Base-by-base conservation (phyloP, 1,140 invertebrate genomes). In the Diplogasteroides magnus region DNA sequence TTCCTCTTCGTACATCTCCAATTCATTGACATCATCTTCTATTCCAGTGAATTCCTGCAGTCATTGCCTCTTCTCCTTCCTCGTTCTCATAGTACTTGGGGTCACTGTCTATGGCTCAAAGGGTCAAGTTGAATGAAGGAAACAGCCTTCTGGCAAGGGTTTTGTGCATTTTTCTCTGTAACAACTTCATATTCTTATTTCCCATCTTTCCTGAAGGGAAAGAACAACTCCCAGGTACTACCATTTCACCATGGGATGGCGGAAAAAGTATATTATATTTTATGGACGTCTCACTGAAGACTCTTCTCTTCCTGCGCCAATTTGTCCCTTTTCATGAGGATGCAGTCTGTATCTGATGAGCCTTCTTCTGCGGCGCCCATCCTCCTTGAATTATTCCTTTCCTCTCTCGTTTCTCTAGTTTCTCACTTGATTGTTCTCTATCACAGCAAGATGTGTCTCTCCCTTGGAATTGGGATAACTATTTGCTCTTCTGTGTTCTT, bases 1-100 rank as follows among this genome's bases (percentile, higher is more conserved):
- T 37, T 74, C 73, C 31, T 73, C 73, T 61, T 74, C 73, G 56
- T 74, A 73, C 1, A 74, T 65, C 59, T 74, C 72, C 28, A 74
- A 37, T 27, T 74, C 73, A 57, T 68, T 37, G 55, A 72, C 72
- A n/a, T 74, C 73, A 62, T 73, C 72, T 2, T 74, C 70, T 2
- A 57, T 57, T 2, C 26, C 32, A 2, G 31, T 26, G 23, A 66
- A 11, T 19, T 48, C 37, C 37, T 48, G 37, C 6, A 48, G 37
- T n/a, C n/a, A n/a, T n/a, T n/a, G n/a, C n/a, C n/a, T n/a, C n/a
- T n/a, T n/a, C n/a, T n/a, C n/a, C n/a, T n/a, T n/a, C n/a, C n/a
- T n/a, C n/a, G n/a, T n/a, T 6, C 37, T 48, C n/a, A n/a, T n/a
- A n/a, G n/a, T 48, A 48, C 37, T 11, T 48, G 37, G 37, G 19